Base-by-base conservation (phyloP, 2,797 vertebrate species). In the Phrynocephalus vlangalii region DNA sequence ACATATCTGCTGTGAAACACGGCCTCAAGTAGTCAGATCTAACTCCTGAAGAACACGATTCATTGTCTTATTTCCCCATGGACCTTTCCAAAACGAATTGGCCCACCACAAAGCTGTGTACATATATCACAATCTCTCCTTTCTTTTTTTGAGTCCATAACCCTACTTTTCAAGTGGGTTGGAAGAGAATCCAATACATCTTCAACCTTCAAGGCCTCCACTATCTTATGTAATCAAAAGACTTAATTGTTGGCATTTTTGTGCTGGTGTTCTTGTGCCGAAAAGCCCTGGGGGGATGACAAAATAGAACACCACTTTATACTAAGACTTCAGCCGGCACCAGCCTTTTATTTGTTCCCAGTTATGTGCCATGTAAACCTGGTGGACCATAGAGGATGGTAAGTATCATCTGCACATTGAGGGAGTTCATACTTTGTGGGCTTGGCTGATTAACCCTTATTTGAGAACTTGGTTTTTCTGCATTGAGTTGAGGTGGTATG, bases 1-100 rank as follows among this genome's bases (percentile, higher is more conserved):
- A n/a, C 8, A 71, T 56, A 18, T 56, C 70, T 91, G 83, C 81
- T 22, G 79, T 91, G 81, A 79, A 89, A 38, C 5, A 70, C 10
- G 2, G 1, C 5, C 68, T 75, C 67, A 83, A 1, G 0, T 83
- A 9, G 15, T 48, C 1, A n/a, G 30, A 3, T 52, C 1, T 56
- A 15, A 84, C 50, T 6, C 22, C 79, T 82, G 33, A 75, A 85
- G 77, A 33, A 56, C 89, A 89, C 82, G 9, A 56, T 56, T 56
- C 52, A 56, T 56, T 56, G 9, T 56, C 13, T 56, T 56, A 56
- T 56, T 56, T 56, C 13, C 52, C 9, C 52, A 9, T 56, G 52
- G 13, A 56, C 9, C 13, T 56, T 56, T 56, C 52, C 52, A 56
- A 13, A 33, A 33, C 33, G 33, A 33, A 33, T 33, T 33, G 33